Conservation (phyloP, 2,797 vertebrate species). For the Sebastes steindachneri region DNA sequence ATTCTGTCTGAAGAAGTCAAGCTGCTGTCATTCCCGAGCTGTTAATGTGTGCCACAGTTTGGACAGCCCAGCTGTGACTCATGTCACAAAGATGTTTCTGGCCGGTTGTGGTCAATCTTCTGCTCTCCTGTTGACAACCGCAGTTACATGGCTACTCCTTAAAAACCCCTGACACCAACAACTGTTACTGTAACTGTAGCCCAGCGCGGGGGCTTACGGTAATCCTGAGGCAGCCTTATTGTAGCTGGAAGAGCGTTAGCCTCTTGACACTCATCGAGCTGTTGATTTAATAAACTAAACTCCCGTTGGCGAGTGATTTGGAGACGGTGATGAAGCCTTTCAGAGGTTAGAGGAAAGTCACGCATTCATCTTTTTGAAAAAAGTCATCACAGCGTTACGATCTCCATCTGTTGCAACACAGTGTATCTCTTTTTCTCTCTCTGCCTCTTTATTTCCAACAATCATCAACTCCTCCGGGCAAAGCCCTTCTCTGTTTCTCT, state of each 20-base stretch:
- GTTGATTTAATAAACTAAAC: conserved; percentile 48
- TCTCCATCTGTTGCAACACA: conserved; percentile 11
- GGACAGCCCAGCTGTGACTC: conserved; percentile 65
- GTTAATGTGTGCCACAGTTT: conserved; percentile 58
- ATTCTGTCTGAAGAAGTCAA: conserved; percentile 13
- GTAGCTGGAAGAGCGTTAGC: conserved; percentile 31
- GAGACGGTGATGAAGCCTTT: conserved; percentile 8
- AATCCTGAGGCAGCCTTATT: conserved; percentile 48
- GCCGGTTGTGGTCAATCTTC: conserved; percentile 66
- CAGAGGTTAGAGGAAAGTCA: conserved; percentile 31
- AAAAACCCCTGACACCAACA: conserved; percentile 49
- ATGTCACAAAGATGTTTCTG: conserved; percentile 62
- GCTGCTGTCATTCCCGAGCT: conserved; percentile 30
- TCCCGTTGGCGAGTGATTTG: conserved; percentile 3
- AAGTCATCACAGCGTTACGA: not conserved
- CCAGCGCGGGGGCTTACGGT: conserved; percentile 50
- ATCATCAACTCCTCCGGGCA: conserved; percentile 38
- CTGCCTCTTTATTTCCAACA: conserved; percentile 28
- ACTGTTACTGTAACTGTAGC: conserved; percentile 68
- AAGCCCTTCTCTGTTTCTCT: conserved; percentile 3
- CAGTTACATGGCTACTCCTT: conserved; percentile 42
- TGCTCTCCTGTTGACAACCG: conserved; percentile 51
- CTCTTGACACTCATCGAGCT: conserved; percentile 24
- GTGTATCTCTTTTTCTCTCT: not conserved
- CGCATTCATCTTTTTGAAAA: not conserved